Conservation (phyloP, 2,888 invertebrate species). For the Chelonus formosanus region DNA sequence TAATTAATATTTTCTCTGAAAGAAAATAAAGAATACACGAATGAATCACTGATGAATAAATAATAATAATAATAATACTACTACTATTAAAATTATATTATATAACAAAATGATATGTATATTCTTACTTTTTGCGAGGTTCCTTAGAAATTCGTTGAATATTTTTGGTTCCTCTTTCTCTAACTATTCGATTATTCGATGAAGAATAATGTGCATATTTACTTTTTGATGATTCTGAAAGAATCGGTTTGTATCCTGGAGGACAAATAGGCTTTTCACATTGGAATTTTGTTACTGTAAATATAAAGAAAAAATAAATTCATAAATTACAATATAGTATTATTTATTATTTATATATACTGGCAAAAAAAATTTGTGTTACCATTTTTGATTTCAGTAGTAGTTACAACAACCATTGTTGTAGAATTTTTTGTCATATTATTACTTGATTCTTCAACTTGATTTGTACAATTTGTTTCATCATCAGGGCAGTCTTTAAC, state of each 20-base stretch:
- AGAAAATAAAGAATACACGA: background rate
- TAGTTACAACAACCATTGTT: constrained; percentile 31
- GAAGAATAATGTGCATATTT: constrained; percentile 25
- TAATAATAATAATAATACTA: too few relatives aligned
- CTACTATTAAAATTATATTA: background rate
- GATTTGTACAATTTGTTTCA: constrained; percentile 71
- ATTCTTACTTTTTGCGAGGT: constrained; percentile 13
- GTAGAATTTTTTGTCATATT: constrained; percentile 21
- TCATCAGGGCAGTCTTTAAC: constrained; percentile 85
- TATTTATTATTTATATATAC: too few relatives aligned
- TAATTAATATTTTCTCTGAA: constrained; percentile 6
- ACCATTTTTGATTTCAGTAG: constrained; percentile 35
- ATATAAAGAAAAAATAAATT: constrained; percentile 1
- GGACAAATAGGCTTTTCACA: constrained; percentile 65
- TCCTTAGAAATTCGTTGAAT: constrained; percentile 38
- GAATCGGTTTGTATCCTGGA: constrained; percentile 66
- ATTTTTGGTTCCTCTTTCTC: constrained; percentile 30
- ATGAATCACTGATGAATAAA: too few relatives aligned
- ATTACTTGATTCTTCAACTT: constrained; percentile 30
- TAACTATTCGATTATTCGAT: background rate
- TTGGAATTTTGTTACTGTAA: constrained; percentile 32
- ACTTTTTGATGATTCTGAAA: constrained; percentile 15
- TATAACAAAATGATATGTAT: background rate
- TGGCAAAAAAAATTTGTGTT: constrained; percentile 7
- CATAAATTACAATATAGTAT: too few relatives aligned